These are phyloP conservation scores for Corythaixoides concolor DNA, from an alignment of 2,113 vertebrate genomes.

Conservation along the genomic window DNA sequence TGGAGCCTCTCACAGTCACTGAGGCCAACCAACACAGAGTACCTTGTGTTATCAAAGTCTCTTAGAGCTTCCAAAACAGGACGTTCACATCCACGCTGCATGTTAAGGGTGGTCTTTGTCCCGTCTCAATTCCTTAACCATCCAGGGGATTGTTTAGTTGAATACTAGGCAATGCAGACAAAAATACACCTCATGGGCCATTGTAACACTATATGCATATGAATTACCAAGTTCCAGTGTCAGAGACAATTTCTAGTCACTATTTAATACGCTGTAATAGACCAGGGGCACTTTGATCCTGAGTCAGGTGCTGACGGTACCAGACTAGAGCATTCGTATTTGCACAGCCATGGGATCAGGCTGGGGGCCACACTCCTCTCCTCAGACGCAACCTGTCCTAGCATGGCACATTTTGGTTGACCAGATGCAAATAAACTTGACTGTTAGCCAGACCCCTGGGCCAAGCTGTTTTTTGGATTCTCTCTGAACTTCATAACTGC, in stretches of 20 bases:
- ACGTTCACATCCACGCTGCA: neutral
- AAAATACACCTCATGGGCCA: neutral
- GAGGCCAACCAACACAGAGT: rapidly evolving
- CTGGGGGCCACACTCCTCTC: rapidly evolving
- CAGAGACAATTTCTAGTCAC: neutral
- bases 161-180: neutral
- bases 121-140: neutral
- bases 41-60: neutral
- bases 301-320: neutral
- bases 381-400: neutral
- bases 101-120: neutral
- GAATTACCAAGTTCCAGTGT: neutral
- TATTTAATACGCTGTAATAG: neutral
- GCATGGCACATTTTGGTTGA: neutral
- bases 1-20: neutral
- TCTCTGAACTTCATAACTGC: neutral
- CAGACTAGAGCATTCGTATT: neutral
- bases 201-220: neutral
- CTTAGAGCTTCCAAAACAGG: neutral
- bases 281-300: neutral
- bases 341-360: neutral
- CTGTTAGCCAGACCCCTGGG: neutral
- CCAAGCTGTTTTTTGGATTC: neutral
- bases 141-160: neutral
- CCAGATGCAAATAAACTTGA: neutral